Percentiles rank a stretch among this genome's conserved stretches.
phyloP scores from a whole-genome alignment of 2,797 vertebrate species.

The Cottoperca gobio region DNA sequence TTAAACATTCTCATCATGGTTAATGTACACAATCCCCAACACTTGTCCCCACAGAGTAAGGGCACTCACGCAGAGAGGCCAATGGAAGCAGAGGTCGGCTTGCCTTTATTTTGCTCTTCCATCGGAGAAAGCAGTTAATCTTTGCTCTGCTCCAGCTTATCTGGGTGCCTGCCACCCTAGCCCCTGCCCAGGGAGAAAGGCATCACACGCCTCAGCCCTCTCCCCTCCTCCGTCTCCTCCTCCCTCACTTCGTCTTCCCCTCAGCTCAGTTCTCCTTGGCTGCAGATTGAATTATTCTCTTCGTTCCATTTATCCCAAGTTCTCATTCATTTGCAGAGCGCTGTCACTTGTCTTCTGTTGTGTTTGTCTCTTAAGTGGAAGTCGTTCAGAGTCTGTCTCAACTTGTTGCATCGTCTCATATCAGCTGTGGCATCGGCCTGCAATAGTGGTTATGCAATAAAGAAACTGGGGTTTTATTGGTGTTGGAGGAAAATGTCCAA shows the following conservation, averaged over 20 bases:
- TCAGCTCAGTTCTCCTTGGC: conserved; percentile 66
- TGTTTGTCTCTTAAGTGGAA: conserved; percentile 74
- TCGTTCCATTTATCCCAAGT: conserved; percentile 70
- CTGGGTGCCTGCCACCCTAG: conserved; percentile 72
- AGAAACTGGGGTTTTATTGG: conserved; percentile 49
- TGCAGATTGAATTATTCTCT: conserved; percentile 79
- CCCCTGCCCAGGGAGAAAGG: conserved; percentile 70
- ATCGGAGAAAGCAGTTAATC: conserved; percentile 81
- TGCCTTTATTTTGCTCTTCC: conserved; percentile 73
- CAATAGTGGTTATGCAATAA: conserved; percentile 47
- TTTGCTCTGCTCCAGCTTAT: conserved; percentile 78
- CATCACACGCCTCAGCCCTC: conserved; percentile 52
- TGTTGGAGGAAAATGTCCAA: conserved; percentile 47
- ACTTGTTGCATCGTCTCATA: conserved; percentile 62
- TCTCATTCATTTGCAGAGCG: conserved; percentile 70
- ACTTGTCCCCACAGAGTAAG: conserved; percentile 50
- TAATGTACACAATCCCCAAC: conserved; percentile 62
- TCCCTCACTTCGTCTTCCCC: conserved; percentile 24
- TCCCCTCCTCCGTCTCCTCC: conserved; percentile 37
- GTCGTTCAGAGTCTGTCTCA: conserved; percentile 66
- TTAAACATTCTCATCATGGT: conserved; percentile 65
- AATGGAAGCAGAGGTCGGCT: conserved; percentile 66
- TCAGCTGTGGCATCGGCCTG: conserved; percentile 56
- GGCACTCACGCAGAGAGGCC: conserved; percentile 67
- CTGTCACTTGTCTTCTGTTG: conserved; percentile 74